Conservation (phyloP, 2,113 vertebrate species). For the Campylomormyrus numenius region DNA sequence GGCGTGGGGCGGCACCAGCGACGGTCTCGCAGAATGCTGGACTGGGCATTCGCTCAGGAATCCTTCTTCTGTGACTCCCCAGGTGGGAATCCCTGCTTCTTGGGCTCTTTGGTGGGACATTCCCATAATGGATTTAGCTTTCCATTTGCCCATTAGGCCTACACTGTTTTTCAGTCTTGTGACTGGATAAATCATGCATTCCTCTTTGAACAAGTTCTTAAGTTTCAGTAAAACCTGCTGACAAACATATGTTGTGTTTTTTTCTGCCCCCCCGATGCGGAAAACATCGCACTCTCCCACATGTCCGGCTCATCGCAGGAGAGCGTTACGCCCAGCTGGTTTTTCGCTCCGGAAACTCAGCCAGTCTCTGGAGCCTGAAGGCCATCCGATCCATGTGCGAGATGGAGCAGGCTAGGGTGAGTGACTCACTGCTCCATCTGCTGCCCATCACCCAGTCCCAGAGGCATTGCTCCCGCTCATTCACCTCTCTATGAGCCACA, state of each 20-base stretch:
- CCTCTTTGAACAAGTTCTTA: background rate
- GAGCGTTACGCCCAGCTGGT: slow-evolving; percentile 86
- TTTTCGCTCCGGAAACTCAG: slow-evolving; percentile 90
- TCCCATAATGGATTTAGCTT: background rate
- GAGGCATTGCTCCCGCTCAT: background rate
- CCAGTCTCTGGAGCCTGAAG: slow-evolving; percentile 92
- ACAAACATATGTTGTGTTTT: background rate
- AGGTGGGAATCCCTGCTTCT: slow-evolving; percentile 47
- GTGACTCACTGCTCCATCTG: slow-evolving; percentile 25
- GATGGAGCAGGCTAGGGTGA: slow-evolving; percentile 87
- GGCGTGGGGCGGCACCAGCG: slow-evolving; percentile 31
- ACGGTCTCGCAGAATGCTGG: slow-evolving; percentile 75
- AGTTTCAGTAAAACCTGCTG: background rate
- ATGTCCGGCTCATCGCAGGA: slow-evolving; percentile 59
- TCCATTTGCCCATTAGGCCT: background rate
- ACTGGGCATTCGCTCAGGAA: slow-evolving; percentile 64
- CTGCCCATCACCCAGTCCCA: background rate
- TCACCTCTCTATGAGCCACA: background rate
- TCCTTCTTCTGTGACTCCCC: slow-evolving; percentile 85
- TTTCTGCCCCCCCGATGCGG: background rate
- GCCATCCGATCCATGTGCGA: slow-evolving; percentile 94
- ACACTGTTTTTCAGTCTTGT: background rate
- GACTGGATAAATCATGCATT: background rate
- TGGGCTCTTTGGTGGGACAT: background rate
- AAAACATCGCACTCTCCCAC: slow-evolving; percentile 10